phyloP scores from a whole-genome alignment of 2,888 invertebrate genomes.

The Ichneumon xanthorius region DNA sequence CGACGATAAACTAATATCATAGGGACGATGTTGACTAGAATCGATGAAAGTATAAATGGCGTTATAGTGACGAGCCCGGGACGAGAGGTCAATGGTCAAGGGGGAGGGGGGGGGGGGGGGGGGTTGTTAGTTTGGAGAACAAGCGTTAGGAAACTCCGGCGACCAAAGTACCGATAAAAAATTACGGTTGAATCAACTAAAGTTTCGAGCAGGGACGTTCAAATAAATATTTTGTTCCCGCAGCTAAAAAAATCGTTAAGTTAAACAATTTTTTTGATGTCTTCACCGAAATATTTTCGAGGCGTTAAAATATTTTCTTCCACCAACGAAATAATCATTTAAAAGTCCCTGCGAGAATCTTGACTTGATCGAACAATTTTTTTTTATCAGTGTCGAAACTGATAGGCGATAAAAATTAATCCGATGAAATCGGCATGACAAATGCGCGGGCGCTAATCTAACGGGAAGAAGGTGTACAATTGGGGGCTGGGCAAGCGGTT shows the following conservation, averaged over 20 bases:
- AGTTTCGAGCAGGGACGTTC: no score
- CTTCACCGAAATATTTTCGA: no score
- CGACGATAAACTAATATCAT: neutral
- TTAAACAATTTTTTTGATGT: no score
- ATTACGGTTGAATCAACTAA: no score
- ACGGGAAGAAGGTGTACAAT: neutral
- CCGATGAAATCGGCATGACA: neutral
- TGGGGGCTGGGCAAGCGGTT: neutral
- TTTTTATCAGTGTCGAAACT: neutral
- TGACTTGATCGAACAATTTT: no score
- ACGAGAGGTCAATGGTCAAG: neutral
- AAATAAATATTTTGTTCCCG: no score
- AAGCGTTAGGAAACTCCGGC: neutral
- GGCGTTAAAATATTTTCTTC: no score
- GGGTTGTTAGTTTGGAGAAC: neutral
- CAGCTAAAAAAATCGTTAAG: no score
- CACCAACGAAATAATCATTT: no score
- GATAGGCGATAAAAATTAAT: neutral
- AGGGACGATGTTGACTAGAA: constrained; percentile 48
- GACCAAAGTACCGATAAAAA: neutral
- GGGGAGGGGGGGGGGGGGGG: no score
- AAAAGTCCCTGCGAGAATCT: no score
- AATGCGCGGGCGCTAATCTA: neutral
- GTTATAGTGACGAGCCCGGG: neutral
- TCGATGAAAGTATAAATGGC: constrained; percentile 25